Base-by-base conservation (phyloP, 1,140 invertebrate species). In the Drosophila busckii region DNA sequence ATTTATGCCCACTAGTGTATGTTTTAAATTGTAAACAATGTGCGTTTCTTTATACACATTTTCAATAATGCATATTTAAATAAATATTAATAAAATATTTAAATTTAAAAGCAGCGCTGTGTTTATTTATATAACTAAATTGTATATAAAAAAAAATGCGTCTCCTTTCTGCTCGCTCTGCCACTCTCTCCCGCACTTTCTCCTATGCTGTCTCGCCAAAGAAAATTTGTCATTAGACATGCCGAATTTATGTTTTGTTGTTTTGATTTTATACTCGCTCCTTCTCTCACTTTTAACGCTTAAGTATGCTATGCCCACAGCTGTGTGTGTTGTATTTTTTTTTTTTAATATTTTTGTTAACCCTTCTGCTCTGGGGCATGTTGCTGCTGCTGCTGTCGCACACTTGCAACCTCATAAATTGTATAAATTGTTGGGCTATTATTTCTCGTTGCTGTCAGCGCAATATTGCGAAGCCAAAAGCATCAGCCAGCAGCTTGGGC, bases 211-310 rank as follows among this genome's bases (percentile, higher is more conserved):
- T 31, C 26, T 26, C 34, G 16, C 37, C 25, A 75, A 40, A 55
- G 46, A 76, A 76, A 76, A n/a, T n/a, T 76, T 80, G 75, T 82
- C 75, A 82, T 82, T 82, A 82, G 75, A 82, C 75, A 82, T 82
- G 76, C 70, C 76, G 66, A 82, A 82, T 82, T 82, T 82, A 82
- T 82, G 75, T 75, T 82, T 55, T 69, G 62, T 66, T 60, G 60
- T 58, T 82, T 70, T 82, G 75, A 82, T 82, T 80, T 80, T 53
- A 49, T 38, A 35, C 38, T 4, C 46, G 41, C 48, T 49, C 29
- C 41, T 7, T 25, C 4, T 32, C n/a, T 28, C 6, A 20, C 0
- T 16, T 35, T 49, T 49, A 31, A 49, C 50, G 38, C 32, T 69
- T 59, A 48, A 49, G 62, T 42, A 65, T 66, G 61, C 41, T 41